Evolutionary conservation across 2,113 vertebrate genomes (phyloP).

Genomic region (Podarcis muralis): DNA sequence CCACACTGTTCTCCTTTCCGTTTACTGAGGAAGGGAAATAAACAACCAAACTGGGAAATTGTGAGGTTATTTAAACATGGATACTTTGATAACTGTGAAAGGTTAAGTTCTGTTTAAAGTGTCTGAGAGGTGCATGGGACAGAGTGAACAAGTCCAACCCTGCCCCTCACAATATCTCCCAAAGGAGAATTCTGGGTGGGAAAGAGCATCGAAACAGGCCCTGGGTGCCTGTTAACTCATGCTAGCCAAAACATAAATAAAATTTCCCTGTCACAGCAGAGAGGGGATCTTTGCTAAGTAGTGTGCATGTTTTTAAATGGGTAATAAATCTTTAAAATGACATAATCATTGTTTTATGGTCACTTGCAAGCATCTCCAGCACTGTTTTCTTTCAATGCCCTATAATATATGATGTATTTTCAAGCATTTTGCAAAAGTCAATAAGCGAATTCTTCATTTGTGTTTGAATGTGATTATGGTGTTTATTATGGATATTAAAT

Average conservation of each 20-base stretch:
- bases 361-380: neutral
- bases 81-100: neutral
- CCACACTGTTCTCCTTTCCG: neutral
- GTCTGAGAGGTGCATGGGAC: neutral
- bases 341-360: neutral
- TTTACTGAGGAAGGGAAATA: neutral
- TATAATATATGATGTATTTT: neutral
- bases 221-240: neutral
- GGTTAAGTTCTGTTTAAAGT: neutral
- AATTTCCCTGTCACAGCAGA: conserved; percentile 8
- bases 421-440: neutral
- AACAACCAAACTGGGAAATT: neutral
- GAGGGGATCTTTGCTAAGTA: neutral
- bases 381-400: neutral
- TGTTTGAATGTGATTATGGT: neutral
- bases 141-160: neutral
- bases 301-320: neutral
- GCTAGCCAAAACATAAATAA: neutral
- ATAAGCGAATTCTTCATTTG: neutral
- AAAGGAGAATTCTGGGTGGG: neutral
- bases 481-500: neutral
- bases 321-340: neutral
- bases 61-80: neutral
- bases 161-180: neutral
- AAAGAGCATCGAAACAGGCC: neutral